Base-by-base conservation (phyloP, 1,140 invertebrate species). In the Drosophila pachea region DNA sequence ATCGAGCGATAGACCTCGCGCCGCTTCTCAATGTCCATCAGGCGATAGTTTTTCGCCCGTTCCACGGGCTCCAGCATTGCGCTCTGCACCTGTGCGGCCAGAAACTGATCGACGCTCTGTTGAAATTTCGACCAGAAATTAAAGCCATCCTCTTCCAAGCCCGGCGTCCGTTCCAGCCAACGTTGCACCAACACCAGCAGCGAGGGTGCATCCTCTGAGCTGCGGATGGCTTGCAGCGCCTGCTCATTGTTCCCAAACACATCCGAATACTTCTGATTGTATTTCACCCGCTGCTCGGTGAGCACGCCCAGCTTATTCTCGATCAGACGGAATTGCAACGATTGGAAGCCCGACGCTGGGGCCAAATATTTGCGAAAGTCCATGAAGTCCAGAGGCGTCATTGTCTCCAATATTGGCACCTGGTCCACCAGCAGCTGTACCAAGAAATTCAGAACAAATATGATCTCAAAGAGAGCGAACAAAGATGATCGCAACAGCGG, bases 371-470 rank as follows among this genome's bases (percentile, higher is more conserved):
- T 93, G 42, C 97, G 92, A 89, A 99, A 99, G 68, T 98, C 97
- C 94, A 99, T 97, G 83, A 99, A 99, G 91, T 99, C 98, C 50
- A 98, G 89, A 0, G 98, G 97, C 0, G 97, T 98, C 98, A 99
- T 99, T 0, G 97, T 99, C 90, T 99, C 98, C 56, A 99, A 89
- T 76, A 99, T 98, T 86, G 95, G 94, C 7, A 99, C 97, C 92
- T 99, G 98, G 88, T 99, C 98, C 16, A 97, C 97, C 22, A 99
- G 90, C 0, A 99, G 90, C 97, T 99, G 89, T 22, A 1, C 9
- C 90, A 3, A 8, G 9, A 8, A 7, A 32, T 4, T 11, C 6
- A 89, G 0, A 35, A 0, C 4, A 6, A 8, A 22, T 48, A 5
- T 4, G 2, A 5, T 40, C 32, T 16, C 31, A 11, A 4, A 7